phyloP scores from a whole-genome alignment of 1,140 invertebrate species.

The Magallana gigas region DNA sequence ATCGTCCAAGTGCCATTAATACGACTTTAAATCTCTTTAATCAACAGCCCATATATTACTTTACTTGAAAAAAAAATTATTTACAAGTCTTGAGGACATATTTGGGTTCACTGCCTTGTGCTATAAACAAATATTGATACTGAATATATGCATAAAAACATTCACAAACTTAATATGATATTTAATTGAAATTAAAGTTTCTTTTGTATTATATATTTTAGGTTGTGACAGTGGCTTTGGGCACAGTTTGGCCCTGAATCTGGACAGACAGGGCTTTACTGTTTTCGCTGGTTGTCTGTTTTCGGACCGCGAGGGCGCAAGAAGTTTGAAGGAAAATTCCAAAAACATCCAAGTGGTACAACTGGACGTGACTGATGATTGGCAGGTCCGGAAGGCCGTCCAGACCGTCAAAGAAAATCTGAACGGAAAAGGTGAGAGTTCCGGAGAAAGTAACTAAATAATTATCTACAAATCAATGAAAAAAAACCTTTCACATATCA shows the following conservation, averaged over 20 bases:
- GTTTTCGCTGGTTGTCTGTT: conserved; percentile 86
- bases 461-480: neutral
- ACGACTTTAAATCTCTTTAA: neutral
- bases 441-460: neutral
- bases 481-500: no score
- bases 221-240: conserved; percentile 77
- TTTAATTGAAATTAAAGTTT: no score
- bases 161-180: no score
- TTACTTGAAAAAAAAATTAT: neutral
- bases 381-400: conserved; percentile 68
- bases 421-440: conserved; percentile 63
- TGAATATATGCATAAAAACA: no score
- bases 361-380: conserved; percentile 74
- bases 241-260: conserved; percentile 74
- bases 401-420: conserved; percentile 69
- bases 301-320: conserved; percentile 79
- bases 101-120: no score
- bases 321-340: conserved; percentile 72
- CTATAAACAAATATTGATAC: no score
- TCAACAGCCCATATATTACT: neutral
- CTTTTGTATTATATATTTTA: conserved; percentile 48
- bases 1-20: neutral
- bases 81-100: no score
- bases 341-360: conserved; percentile 70
- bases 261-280: conserved; percentile 78